Evolutionary conservation across 1,140 invertebrate genomes (phyloP).

Genomic region (Drosophila kurseongensis): DNA sequence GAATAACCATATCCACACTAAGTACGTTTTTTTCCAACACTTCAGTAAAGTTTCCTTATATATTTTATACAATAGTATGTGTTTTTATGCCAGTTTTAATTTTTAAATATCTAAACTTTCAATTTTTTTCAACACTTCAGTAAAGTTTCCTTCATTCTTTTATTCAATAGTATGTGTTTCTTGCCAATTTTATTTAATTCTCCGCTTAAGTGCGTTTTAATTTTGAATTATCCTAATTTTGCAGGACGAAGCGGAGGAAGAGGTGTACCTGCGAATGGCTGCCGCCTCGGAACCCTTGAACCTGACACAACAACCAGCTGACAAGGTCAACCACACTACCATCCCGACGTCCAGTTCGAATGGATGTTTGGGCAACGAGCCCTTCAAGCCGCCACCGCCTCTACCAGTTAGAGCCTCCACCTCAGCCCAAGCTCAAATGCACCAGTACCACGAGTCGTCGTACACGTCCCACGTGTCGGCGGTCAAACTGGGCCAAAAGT

Average conservation of each 20-base stretch:
- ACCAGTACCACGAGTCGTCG: conserved; percentile 18
- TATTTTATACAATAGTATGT: too few species aligned
- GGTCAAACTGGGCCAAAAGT: conserved; percentile 72
- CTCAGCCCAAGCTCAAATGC: conserved; percentile 39
- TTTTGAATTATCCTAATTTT: neutral
- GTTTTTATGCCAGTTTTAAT: too few species aligned
- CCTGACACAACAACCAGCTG: conserved; percentile 69
- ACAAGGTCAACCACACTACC: conserved; percentile 77
- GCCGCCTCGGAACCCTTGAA: conserved; percentile 31
- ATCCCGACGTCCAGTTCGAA: conserved; percentile 21
- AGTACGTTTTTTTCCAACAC: too few species aligned
- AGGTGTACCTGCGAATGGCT: conserved; percentile 4
- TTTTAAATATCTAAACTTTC: too few species aligned
- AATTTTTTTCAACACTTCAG: too few species aligned
- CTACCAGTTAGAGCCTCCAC: conserved; percentile 36
- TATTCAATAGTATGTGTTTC: too few species aligned
- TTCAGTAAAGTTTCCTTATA: too few species aligned
- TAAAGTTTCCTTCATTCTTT: too few species aligned
- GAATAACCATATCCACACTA: too few species aligned
- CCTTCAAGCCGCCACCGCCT: conserved; percentile 70
- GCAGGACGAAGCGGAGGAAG: conserved; percentile 19
- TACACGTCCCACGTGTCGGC: conserved; percentile 44
- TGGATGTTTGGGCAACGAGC: conserved; percentile 18
- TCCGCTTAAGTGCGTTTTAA: neutral
- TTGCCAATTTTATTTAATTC: neutral